A percentile compares a stretch with the other conserved stretches of the same genome.
Conservation (phyloP, 1,140 invertebrate species). For the Brachionus sp. region DNA sequence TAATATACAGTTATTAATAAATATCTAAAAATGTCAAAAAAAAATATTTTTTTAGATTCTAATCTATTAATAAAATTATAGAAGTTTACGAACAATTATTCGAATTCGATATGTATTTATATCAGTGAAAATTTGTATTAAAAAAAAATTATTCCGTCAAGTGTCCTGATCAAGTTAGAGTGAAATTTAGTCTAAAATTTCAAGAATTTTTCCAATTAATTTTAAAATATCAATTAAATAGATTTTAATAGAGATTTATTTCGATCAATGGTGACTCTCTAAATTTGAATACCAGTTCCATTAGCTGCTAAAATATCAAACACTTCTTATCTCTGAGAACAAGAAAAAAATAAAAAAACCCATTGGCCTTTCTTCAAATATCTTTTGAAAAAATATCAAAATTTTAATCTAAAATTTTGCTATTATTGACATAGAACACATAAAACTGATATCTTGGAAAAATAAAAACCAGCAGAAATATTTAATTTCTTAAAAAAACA, state of each 20-base stretch:
- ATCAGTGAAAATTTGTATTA: not conserved
- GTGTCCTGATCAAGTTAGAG: not conserved
- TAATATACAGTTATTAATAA: not conserved
- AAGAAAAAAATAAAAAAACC: not conserved
- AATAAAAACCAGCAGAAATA: not conserved
- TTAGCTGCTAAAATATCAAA: not conserved
- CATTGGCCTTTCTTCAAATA: too few relatives aligned
- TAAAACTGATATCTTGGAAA: not conserved
- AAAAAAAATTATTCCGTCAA: not conserved
- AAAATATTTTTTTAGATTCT: not conserved
- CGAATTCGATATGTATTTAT: not conserved
- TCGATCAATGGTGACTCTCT: not conserved
- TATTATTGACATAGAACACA: not conserved
- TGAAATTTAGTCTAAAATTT: constrained; percentile 25
- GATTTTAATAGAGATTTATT: not conserved
- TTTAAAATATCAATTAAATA: constrained; percentile 17
- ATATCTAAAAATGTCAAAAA: not conserved
- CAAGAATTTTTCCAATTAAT: constrained; percentile 23
- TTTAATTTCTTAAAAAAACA: not conserved
- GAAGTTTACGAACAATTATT: not conserved
- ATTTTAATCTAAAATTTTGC: not conserved
- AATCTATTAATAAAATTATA: not conserved
- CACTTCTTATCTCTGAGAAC: not conserved
- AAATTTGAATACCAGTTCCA: not conserved
- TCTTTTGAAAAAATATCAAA: too few relatives aligned